Percentiles rank a stretch among this genome's conserved stretches.
These are phyloP conservation scores for Coptodon bakossiorum DNA, from an alignment of 2,113 vertebrate species.

Conservation along the genomic window DNA sequence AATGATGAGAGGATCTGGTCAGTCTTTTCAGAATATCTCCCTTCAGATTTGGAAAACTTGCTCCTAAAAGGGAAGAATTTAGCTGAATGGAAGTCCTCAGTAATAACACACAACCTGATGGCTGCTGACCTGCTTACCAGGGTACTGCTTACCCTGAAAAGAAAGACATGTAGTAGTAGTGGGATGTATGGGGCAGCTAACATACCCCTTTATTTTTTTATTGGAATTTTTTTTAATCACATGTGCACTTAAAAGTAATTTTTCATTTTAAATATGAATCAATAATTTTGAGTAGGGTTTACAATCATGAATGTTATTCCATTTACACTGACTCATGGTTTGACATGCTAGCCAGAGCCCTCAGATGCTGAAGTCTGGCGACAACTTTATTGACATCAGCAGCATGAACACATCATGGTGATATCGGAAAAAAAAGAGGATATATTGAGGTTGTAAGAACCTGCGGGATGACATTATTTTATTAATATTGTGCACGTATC, in stretches of 20 bases:
- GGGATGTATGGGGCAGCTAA: neutral
- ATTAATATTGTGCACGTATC: neutral
- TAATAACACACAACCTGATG: neutral
- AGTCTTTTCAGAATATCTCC: neutral
- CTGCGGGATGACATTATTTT: neutral
- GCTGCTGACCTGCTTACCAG: neutral
- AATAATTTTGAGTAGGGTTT: neutral
- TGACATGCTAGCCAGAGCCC: neutral
- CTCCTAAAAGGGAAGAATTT: neutral
- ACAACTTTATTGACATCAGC: neutral
- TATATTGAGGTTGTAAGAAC: neutral
- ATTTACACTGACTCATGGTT: neutral
- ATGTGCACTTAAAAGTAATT: neutral
- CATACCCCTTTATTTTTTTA: neutral
- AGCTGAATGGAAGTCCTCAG: neutral
- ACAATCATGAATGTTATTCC: neutral
- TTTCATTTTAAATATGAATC: neutral
- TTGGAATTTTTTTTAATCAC: neutral
- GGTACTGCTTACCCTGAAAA: neutral
- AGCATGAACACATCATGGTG: neutral
- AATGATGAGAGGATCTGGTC: too few relatives aligned
- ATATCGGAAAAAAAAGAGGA: fast-evolving
- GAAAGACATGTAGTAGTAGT: too few relatives aligned
- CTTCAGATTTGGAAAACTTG: neutral
- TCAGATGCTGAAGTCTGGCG: neutral